Evolutionary conservation across 2,113 vertebrate species (phyloP), one percentile per base, ranked within the genome.

Genomic region (Spea bombifrons): DNA sequence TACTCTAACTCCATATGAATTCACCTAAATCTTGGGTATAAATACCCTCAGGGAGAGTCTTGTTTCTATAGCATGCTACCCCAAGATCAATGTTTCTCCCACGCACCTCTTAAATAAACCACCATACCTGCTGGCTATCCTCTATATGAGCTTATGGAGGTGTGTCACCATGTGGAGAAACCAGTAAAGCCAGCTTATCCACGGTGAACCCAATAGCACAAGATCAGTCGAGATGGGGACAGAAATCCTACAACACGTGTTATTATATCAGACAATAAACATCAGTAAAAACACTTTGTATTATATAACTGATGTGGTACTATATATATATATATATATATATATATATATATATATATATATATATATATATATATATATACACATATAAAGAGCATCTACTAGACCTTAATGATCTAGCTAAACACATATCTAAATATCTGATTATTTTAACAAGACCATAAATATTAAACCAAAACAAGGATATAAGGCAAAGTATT

Each of bases 81-180:
- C 66, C 59, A 30, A 69, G 66, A 69, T 77, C 9, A 70, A 46
- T 61, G 48, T 55, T 77, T 43, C 55, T 70, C 53, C 63, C 75
- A 77, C 75, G 66, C 75, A 77, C 75, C 70, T 70, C 53, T 77
- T 77, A 77, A 77, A 77, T 77, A 77, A 77, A 77, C 70, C 75
- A 70, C 75, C 45, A 66, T 70, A 66, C 66, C 75, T 66, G 59
- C 45, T 49, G 75, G 75, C 75, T 77, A 8, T 76, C 52, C 52
- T 13, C 75, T 69, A 67, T 55, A 57, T 75, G 52, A 68, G 50
- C 7, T 66, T 65, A 8, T 53, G 65, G 74, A 68, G 74, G 74
- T 76, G 74, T 76, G 74, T 67, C 12, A 15, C 66, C 46, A 12
- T 66, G 45, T 66, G 48, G 30, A 76, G 47, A 53, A 57, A 69